Evolutionary conservation across 2,797 vertebrate species (phyloP), one percentile per base, ranked within the genome.

Genomic region (Rallus crepitans): DNA sequence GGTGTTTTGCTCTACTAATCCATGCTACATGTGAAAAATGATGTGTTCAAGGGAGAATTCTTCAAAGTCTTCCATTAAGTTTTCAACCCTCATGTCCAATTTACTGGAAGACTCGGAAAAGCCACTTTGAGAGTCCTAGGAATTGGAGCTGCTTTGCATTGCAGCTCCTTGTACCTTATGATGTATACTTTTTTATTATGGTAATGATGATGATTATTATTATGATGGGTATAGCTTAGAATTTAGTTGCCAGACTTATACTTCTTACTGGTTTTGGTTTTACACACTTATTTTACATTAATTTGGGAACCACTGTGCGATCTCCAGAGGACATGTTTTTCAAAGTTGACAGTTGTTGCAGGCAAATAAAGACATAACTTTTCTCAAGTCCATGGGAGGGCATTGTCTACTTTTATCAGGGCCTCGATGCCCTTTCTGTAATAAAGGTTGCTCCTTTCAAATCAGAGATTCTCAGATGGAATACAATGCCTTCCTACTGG

Each of bases 131-230:
- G 94, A 96, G 82, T 89, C 90, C 91, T 94, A 40, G 89, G 63
- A 93, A 92, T 72, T 91, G 79, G 94, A 97, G 96, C 95, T 94
- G 95, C 90, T 95, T 94, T 63, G 89, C 95, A 96, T 90, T 93
- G 94, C 96, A 97, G 96, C 92, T 97, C 98, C 98, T 97, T 98
- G 95, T 98, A 98, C 96, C 95, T 97, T 98, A 97, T 1, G 94
- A 87, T 97, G 96, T 98, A 98, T 97, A 97, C 98, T 98, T 98
- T 97, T 97, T 97, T 95, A 94, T 95, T 66, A 97, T 82, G 39
- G 78, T 92, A 33, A 89, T 94, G 42, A 92, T 87, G 53, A 94
- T 95, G 1, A 97, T 96, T 3, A 97, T 35, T 60, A 96, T 97
- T 91, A 97, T 97, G 64, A 97, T 97, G 96, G 94, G 96, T 95